Evolutionary conservation across 2,888 invertebrate genomes (phyloP), one percentile per base, ranked within the genome.

Genomic region (Cybosia mesomella): DNA sequence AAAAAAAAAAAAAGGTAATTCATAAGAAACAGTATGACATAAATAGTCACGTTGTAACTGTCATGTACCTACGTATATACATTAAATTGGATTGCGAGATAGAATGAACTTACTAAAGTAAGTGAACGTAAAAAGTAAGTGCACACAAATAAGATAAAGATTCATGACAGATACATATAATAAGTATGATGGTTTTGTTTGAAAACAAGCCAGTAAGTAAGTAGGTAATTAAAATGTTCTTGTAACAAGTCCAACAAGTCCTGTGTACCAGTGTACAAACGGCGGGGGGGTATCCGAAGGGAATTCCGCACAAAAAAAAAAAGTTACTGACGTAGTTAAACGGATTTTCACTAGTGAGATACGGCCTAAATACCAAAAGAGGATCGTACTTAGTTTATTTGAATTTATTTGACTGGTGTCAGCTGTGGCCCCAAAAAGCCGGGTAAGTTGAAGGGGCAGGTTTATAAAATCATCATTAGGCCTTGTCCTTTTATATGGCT

Each of bases 91-190:
- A 81, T 79, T 64, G 69, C 55, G 43, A 80, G 81, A 81, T 83
- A 82, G 81, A 83, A 84, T 77, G 83, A 85, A 85, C 84, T 81
- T 85, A 75, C 77, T 77, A 70, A 28, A 2, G 5, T 71, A 75
- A 72, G 74, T 68, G 76, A 77, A 81, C 78, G 80, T 83, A 90
- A 89, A 89, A 28, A 2, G 5, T 71, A 75, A 72, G 74, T 68
- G 76, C 77, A 81, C 78, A 80, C 83, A 90, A 89, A 89, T n/a
- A 89, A 84, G 89, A 91, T 91, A 91, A 87, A 84, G 79, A 85
- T 88, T 86, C 87, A 85, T 83, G 82, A 80, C 77, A 79, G 71
- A 81, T 72, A 76, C 72, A 8, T 15, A 7, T 49, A 49, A 49
- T 49, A 9, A 49, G 18, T 49, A 49, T 77, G 59, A 83, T 76